phyloP scores from a whole-genome alignment of 2,797 vertebrate species.

The Karalla daura region DNA sequence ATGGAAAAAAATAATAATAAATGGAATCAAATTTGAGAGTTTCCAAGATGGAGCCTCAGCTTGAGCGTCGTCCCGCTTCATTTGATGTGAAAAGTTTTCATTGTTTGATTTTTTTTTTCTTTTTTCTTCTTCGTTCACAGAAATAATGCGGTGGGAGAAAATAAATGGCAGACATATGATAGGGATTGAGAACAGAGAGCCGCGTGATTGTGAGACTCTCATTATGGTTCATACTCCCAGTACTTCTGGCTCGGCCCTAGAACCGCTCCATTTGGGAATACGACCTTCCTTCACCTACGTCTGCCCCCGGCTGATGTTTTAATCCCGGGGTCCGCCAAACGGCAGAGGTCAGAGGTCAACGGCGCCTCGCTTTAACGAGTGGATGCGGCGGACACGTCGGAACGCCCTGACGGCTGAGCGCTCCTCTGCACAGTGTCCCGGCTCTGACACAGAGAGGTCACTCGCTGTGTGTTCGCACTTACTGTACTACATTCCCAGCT shows the following conservation, averaged over 20 bases:
- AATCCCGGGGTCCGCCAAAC: no score
- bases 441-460: constrained; percentile 30
- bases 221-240: constrained; percentile 69
- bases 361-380: no score
- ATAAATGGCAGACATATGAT: constrained; percentile 66
- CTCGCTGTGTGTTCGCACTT: constrained; percentile 56
- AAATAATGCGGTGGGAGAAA: constrained; percentile 51
- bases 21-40: constrained; percentile 24
- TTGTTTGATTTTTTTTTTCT: constrained; percentile 74
- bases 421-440: constrained; percentile 30
- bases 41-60: constrained; percentile 44
- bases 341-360: constrained; percentile 20
- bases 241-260: constrained; percentile 55
- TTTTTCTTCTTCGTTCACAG: constrained; percentile 61
- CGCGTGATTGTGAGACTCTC: constrained; percentile 61
- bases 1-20: constrained; percentile 8
- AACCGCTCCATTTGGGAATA: no score
- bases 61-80: constrained; percentile 57
- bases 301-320: constrained; percentile 7
- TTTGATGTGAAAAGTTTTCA: constrained; percentile 72
- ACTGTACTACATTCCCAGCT: constrained; percentile 50
- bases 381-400: no score
- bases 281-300: constrained; percentile 7
- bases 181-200: constrained; percentile 63
- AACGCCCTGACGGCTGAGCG: no score